Percentiles rank a stretch among this genome's conserved stretches.
phyloP scores from a whole-genome alignment of 23 tunicate genomes.

The Halocynthia roretzi region DNA sequence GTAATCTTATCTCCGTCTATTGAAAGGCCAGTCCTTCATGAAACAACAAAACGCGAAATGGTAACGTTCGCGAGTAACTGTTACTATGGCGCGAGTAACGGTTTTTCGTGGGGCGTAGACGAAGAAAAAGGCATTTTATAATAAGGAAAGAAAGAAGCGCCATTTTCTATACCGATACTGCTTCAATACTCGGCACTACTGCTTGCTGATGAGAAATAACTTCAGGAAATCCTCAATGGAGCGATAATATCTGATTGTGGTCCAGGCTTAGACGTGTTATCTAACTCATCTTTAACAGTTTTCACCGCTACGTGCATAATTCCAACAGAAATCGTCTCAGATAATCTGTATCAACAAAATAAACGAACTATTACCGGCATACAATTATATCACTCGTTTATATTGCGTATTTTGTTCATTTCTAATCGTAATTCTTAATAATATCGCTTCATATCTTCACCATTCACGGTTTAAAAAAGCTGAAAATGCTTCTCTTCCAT shows the following conservation, averaged over 20 bases:
- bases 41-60: not conserved
- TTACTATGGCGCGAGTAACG: conserved; percentile 32
- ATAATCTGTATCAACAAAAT: too few species aligned
- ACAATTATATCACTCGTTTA: too few species aligned
- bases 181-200: not conserved
- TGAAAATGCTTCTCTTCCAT: not conserved
- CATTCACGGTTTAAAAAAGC: not conserved
- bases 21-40: too few species aligned
- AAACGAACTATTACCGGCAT: too few species aligned
- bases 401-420: not conserved
- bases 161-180: not conserved
- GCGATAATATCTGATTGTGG: not conserved
- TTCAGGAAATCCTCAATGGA: not conserved
- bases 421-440: not conserved
- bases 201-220: not conserved
- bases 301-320: too few species aligned
- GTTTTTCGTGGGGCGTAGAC: conserved; percentile 28
- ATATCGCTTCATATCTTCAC: not conserved
- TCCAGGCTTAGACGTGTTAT: not conserved
- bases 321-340: too few species aligned
- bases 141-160: conserved; percentile 9
- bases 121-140: conserved; percentile 6
- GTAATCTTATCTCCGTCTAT: not conserved
- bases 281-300: not conserved
- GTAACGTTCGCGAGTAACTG: not conserved